Conservation (phyloP, 1,140 invertebrate genomes). For the Nautilus pompilius region DNA sequence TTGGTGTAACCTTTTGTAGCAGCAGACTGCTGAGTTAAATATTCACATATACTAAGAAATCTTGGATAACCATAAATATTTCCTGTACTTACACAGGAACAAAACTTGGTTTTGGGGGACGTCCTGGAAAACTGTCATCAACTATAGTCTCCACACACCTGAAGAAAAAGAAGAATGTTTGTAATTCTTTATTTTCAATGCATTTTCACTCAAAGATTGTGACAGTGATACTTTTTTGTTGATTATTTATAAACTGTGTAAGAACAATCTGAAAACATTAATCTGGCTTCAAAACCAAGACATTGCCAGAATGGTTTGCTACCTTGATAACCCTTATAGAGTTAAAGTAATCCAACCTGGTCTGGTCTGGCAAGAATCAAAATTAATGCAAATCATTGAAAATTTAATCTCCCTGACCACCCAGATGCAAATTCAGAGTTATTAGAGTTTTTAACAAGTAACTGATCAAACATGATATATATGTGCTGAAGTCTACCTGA, state of each 20-base stretch:
- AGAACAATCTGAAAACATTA: background rate
- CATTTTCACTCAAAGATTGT: background rate
- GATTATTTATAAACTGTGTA: background rate
- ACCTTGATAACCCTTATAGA: background rate
- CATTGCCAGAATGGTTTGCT: background rate
- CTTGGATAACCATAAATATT: too few species aligned
- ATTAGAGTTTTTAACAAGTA: too few species aligned
- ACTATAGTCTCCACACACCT: slow-evolving; percentile 37
- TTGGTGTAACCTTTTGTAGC: too few species aligned
- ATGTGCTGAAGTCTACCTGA: too few species aligned
- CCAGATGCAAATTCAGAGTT: too few species aligned
- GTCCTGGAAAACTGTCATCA: slow-evolving; percentile 35
- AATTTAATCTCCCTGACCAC: too few species aligned
- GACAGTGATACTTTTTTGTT: background rate
- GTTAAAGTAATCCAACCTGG: too few species aligned
- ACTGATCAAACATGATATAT: too few species aligned
- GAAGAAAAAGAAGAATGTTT: slow-evolving; percentile 11
- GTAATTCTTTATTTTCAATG: background rate
- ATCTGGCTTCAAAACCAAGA: background rate
- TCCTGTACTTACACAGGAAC: slow-evolving; percentile 36
- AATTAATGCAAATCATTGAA: too few species aligned
- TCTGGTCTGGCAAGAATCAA: too few species aligned
- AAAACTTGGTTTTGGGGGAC: slow-evolving; percentile 29
- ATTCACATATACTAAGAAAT: too few species aligned
- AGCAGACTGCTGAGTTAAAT: too few species aligned